Conservation (phyloP, 53 echinoderm and acorn worm species). For the Crossaster papposus region DNA sequence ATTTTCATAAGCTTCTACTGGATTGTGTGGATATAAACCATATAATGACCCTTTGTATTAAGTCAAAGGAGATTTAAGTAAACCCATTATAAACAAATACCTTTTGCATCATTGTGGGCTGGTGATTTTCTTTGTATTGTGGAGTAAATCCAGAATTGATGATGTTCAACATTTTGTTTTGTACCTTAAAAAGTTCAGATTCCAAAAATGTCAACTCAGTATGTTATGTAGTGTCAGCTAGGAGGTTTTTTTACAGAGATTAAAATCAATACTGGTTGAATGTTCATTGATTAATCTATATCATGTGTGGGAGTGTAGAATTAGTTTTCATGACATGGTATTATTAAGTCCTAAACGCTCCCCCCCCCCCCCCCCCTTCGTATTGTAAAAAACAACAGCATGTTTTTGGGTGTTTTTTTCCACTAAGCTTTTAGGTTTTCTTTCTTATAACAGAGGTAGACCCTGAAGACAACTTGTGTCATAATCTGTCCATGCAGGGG, state of each 20-base stretch:
- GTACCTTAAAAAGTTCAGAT: too few species aligned
- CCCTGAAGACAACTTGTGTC: conserved; percentile 11
- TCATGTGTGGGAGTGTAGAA: not conserved
- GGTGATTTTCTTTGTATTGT: too few species aligned
- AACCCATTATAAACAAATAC: not conserved
- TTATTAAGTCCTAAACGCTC: not conserved
- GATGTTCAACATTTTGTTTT: too few species aligned
- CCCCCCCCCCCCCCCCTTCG: not conserved
- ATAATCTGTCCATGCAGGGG: conserved; percentile 11
- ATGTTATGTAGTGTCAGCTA: too few species aligned
- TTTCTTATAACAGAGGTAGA: not conserved
- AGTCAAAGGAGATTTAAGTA: not conserved
- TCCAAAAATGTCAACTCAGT: too few species aligned
- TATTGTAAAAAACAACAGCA: too few species aligned
- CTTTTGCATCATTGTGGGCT: not conserved
- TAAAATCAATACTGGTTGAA: not conserved
- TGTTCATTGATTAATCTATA: not conserved
- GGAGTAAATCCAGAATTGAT: too few species aligned
- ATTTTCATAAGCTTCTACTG: not conserved
- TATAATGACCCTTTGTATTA: not conserved
- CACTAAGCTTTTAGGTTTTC: not conserved
- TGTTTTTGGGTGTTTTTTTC: not conserved
- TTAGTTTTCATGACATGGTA: not conserved
- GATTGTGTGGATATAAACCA: not conserved
- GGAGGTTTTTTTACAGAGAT: too few species aligned